Base-by-base conservation (phyloP, 1,140 invertebrate genomes). In the Papilio glaucus region DNA sequence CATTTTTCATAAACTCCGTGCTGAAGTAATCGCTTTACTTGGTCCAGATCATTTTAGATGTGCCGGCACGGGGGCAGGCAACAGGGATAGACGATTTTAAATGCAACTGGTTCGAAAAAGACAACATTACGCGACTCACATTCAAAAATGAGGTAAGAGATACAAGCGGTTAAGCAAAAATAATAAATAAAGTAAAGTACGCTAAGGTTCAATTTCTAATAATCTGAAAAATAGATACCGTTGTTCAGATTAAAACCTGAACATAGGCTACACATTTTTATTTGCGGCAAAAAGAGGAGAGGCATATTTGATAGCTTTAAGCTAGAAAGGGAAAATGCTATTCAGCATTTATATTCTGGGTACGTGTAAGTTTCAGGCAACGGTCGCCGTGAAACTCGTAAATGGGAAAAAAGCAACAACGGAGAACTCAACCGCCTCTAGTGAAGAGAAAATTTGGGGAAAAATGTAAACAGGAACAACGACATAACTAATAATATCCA, bases 331-430 rank as follows among this genome's bases (percentile, higher is more conserved):
- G 88, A 90, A 65, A 80, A 80, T 53, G 65, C 76, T 77, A 89
- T 83, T 65, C 81, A 84, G 83, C 90, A 92, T 92, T 92, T 92
- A 91, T 92, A 92, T 92, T 92, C 89, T 85, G 86, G 86, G 84
- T 91, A 90, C 90, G 89, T 92, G 89, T 92, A 92, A 92, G 90
- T 92, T 92, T 92, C 90, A 92, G 90, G 89, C 87, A 91, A 91
- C 89, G 89, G 90, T 91, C 89, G 89, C 88, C 87, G 89, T 93
- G 89, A 93, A 93, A 93, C 89, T 91, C 89, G 89, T 91, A 93
- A 93, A 92, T 91, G 89, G 90, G 90, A 92, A 92, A 91, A 92
- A 92, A 92, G 89, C 90, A 91, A 92, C 89, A 92, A 89, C 88
- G 85, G 82, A 85, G 85, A 92, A 85, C 84, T 91, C 82, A 89